Percentiles rank a stretch among this genome's conserved stretches.
These are phyloP conservation scores for Vespertilio murinus DNA, from an alignment of 2,797 vertebrate genomes.

Conservation along the genomic window DNA sequence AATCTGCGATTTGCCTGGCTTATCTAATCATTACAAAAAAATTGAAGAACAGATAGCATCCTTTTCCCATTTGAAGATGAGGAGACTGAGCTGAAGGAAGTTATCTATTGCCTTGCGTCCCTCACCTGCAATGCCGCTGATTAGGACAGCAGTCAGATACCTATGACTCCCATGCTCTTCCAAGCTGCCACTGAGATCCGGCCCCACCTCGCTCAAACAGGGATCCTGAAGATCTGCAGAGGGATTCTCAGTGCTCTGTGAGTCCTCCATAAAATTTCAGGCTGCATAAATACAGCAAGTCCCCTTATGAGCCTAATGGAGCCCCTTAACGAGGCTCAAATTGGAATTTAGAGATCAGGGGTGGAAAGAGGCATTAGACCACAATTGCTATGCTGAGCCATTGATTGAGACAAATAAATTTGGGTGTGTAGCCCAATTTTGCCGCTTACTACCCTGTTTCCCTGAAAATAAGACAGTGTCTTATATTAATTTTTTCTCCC, in stretches of 20 bases:
- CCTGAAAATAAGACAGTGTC: too few species aligned
- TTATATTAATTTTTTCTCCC: too few species aligned
- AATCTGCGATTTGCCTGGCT: not conserved
- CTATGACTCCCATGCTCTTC: not conserved
- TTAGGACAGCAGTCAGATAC: not conserved
- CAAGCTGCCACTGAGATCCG: accelerated
- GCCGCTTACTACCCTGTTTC: not conserved
- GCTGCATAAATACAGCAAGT: not conserved
- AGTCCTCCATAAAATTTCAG: not conserved
- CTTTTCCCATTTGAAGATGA: not conserved
- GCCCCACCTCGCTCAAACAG: not conserved
- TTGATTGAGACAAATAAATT: not conserved
- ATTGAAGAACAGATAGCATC: not conserved
- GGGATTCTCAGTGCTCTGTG: not conserved
- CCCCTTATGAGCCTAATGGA: not conserved
- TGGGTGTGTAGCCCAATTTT: not conserved
- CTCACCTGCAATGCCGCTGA: not conserved
- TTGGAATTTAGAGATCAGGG: not conserved
- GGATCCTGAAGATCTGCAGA: not conserved
- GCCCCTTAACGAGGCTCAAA: not conserved
- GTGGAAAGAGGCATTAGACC: not conserved
- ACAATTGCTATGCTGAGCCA: not conserved
- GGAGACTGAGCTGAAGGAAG: not conserved
- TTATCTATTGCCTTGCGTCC: too few species aligned
- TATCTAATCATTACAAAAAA: not conserved